These are phyloP conservation scores for Serripes groenlandicus DNA, from an alignment of 2,888 invertebrate genomes.

Conservation along the genomic window DNA sequence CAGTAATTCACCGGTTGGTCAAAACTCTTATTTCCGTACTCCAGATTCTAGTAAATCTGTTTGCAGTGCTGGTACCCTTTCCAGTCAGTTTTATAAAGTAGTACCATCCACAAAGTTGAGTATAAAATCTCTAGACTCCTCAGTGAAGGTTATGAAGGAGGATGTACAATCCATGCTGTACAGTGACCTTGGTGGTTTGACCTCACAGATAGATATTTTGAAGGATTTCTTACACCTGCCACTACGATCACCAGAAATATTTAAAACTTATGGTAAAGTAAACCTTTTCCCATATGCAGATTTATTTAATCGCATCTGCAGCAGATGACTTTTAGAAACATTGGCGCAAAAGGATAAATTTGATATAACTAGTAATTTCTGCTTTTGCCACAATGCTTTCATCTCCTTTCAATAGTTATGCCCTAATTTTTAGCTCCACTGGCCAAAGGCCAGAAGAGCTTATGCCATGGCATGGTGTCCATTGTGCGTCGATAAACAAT, in stretches of 20 bases:
- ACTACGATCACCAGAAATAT: constrained; percentile 74
- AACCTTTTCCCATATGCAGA: too few relatives aligned
- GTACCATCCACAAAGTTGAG: constrained; percentile 56
- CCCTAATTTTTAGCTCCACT: too few relatives aligned
- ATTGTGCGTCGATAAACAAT: too few relatives aligned
- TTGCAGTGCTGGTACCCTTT: background rate
- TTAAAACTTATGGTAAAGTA: constrained; percentile 72
- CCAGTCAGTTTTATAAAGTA: constrained; percentile 55
- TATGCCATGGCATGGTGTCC: too few relatives aligned
- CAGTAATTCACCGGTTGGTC: constrained; percentile 23
- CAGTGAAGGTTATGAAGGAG: background rate
- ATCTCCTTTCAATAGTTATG: too few relatives aligned
- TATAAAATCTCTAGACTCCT: constrained; percentile 23
- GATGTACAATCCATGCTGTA: constrained; percentile 47
- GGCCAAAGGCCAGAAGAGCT: too few relatives aligned
- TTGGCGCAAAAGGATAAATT: background rate
- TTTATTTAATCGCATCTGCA: background rate
- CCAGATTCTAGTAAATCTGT: background rate
- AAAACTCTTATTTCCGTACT: constrained; percentile 25
- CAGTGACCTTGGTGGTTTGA: constrained; percentile 75
- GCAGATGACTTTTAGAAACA: background rate
- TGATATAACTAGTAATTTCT: background rate
- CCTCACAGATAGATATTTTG: constrained; percentile 73
- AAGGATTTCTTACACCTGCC: constrained; percentile 76
- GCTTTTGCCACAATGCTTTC: background rate